phyloP scores from a whole-genome alignment of 2,888 invertebrate species.

The Tetanocera ferruginea region DNA sequence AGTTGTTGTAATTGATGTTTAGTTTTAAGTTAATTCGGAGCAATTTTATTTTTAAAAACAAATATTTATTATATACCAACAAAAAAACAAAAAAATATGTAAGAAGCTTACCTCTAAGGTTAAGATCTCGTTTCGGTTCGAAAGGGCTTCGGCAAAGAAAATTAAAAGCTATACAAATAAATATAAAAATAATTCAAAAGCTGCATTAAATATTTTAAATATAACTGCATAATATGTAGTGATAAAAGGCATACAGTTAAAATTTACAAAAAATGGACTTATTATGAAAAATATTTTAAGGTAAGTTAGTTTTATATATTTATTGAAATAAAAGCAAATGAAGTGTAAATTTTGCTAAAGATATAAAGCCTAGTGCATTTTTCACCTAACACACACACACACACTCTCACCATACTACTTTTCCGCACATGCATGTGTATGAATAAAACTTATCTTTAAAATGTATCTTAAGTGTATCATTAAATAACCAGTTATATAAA shows the following conservation, averaged over 20 bases:
- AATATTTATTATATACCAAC: neutral
- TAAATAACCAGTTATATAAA: neutral
- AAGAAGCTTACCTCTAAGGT: slow-evolving; percentile 60
- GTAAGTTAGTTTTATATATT: neutral
- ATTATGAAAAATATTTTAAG: neutral
- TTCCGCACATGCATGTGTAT: neutral
- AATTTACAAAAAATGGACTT: slow-evolving; percentile 13
- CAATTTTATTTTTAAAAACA: neutral
- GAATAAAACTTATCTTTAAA: too few species aligned
- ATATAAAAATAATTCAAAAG: slow-evolving; percentile 36
- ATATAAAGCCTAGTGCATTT: neutral
- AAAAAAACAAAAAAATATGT: neutral
- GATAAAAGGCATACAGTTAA: slow-evolving; percentile 36
- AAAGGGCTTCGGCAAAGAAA: slow-evolving; percentile 18
- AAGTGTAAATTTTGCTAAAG: too few species aligned
- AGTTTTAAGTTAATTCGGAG: slow-evolving; percentile 41
- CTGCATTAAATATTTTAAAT: slow-evolving; percentile 31
- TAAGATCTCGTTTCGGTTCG: slow-evolving; percentile 59
- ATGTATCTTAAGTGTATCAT: neutral
- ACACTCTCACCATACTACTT: neutral
- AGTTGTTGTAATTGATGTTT: slow-evolving; percentile 25
- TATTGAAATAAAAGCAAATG: neutral
- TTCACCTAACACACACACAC: neutral
- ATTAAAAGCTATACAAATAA: slow-evolving; percentile 38
- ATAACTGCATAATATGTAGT: slow-evolving; percentile 35